Base-by-base conservation (phyloP, 2,888 invertebrate genomes). In the Ophion slaviceki region DNA sequence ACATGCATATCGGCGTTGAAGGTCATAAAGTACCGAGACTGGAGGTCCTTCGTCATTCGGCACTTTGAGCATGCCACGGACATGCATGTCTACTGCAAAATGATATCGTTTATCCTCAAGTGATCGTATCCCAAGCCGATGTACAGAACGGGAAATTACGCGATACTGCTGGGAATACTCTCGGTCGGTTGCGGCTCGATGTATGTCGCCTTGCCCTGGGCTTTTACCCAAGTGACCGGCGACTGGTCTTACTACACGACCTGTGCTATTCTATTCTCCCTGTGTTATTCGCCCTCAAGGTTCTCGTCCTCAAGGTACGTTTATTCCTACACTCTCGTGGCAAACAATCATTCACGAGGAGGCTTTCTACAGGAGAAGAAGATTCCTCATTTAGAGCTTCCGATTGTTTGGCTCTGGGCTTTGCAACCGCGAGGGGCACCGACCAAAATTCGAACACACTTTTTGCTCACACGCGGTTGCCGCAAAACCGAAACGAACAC, bases 201-300 rank as follows among this genome's bases (percentile, higher is more conserved):
- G 86, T 95, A 95, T 77, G 94, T 95, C 17, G 92, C 88, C 0
- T 88, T 96, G 36, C 95, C 95, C 24, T 92, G 94, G 74, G 79
- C 90, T 0, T 90, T 95, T 1, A 94, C 94, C 17, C 91, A 94
- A 28, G 59, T 94, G 17, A 91, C 95, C 1, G 93, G 94, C 2
- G 94, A 95, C 86, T 92, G 93, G 64, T 92, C 88, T n/a, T n/a
- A n/a, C n/a, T 93, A 94, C 64, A 94, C 94, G 1, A 93, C 95
- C 5, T 96, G 96, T 92, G 96, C 96, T 14, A 95, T 96, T 67
- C 96, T 96, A 24, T 96, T 96, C 89, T 96, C 96, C 93, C 95
- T 74, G 96, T 96, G 7, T 91, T 96, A 64, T 96, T 96, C 92
- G 96, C 96, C 0, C 92, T 96, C 84, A 96, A 96, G 92, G 95